Evolutionary conservation across 2,888 invertebrate genomes (phyloP), one percentile per base, ranked within the genome.

Genomic region (Plutella xylostella): DNA sequence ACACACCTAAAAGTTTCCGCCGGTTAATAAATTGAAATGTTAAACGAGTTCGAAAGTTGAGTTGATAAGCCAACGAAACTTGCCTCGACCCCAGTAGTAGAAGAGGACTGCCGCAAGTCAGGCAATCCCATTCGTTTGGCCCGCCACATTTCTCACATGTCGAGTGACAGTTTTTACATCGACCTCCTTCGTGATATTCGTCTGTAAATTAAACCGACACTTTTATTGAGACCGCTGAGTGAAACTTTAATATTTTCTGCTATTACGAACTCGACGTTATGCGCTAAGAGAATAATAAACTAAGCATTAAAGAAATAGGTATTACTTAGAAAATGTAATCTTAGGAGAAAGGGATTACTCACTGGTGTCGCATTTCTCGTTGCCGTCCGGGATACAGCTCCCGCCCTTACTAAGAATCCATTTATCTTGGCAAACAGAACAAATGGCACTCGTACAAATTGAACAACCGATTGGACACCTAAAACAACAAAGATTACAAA

Each of bases 61-160:
- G n/a, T n/a, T n/a, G n/a, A n/a, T n/a, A n/a, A n/a, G n/a, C n/a
- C n/a, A n/a, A n/a, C 28, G 17, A 21, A 44, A 47, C 47, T 56
- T 54, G 82, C 83, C 82, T 76, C 56, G 83, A 78, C 53, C 88
- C 89, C 71, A 93, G 92, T 48, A 92, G 86, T 57, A 92, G 85
- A 52, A 93, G 77, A 52, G 92, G 90, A 52, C 87, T 87, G 45
- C 88, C 87, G 66, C 93, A 94, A 57, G 91, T 89, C 55, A 93
- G 85, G 80, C 93, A 94, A 56, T 90, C 89, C 66, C 89, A 87
- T 63, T 91, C 90, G 53, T 90, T 89, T 19, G 92, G 87, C 17
- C 93, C 94, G 60, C 90, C 90, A 78, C 95, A 95, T 54, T 90
- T 90, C 63, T 91, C 92, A 66, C 95, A 95, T 42, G 92, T 91